Evolutionary conservation across 2,113 vertebrate species (phyloP).

Genomic region (Morone chrysops): DNA sequence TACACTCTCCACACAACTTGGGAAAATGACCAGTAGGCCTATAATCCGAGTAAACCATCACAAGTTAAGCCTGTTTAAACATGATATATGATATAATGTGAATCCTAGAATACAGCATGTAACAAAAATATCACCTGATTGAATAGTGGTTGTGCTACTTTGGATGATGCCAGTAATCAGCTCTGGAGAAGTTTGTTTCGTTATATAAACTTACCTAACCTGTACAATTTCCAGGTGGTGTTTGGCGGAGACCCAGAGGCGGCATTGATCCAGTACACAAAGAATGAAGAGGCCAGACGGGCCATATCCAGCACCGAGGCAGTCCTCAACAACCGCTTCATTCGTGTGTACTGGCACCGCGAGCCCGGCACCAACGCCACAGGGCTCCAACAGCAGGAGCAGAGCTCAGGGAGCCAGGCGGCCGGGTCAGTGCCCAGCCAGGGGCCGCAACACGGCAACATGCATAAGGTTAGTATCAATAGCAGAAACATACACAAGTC

Average conservation of each 20-base stretch:
- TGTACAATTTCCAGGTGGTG: constrained; percentile 86
- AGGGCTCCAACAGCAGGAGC: constrained; percentile 79
- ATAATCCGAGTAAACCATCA: not conserved
- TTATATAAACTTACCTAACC: not conserved
- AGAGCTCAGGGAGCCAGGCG: constrained; percentile 74
- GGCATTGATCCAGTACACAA: constrained; percentile 94
- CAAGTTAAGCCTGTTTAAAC: not conserved
- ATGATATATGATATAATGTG: not conserved
- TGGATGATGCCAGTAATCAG: not conserved
- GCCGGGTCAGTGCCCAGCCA: constrained; percentile 55
- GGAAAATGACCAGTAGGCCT: too few relatives aligned
- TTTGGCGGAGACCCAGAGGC: constrained; percentile 95
- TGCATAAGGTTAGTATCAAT: constrained; percentile 78
- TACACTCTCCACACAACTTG: too few relatives aligned
- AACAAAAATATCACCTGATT: not conserved
- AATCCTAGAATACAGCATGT: not conserved
- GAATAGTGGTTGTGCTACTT: not conserved
- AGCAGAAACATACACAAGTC: not conserved
- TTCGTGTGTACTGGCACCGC: constrained; percentile 95
- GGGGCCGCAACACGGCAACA: constrained; percentile 75
- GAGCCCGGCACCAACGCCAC: constrained; percentile 82
- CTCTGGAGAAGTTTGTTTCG: not conserved
- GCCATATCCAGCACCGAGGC: constrained; percentile 96
- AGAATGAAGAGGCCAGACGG: constrained; percentile 92
- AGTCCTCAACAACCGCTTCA: constrained; percentile 96